These are phyloP conservation scores for Coregonus suidteri DNA, from an alignment of 2,797 vertebrate genomes.

Conservation along the genomic window DNA sequence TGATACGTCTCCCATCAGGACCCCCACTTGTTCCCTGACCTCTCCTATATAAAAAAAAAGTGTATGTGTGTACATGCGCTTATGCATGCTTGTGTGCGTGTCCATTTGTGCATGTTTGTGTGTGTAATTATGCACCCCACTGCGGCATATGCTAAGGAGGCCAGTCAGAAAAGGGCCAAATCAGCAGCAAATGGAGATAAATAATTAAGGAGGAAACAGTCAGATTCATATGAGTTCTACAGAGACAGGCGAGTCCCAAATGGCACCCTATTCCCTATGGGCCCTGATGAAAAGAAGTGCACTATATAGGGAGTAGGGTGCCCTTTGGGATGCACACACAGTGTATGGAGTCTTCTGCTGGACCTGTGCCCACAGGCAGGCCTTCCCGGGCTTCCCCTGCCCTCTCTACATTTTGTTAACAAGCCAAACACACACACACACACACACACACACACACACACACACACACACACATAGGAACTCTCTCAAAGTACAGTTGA, in stretches of 20 bases:
- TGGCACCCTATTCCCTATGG: not conserved
- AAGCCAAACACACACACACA: constrained; percentile 6
- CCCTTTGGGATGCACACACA: too few species aligned
- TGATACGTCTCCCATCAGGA: too few species aligned
- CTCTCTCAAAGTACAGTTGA: constrained; percentile 32
- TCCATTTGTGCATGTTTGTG: too few species aligned
- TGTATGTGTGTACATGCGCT: too few species aligned
- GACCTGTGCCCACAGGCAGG: too few species aligned
- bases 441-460: not conserved
- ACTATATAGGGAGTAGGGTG: too few species aligned
- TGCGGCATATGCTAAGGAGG: constrained; percentile 46
- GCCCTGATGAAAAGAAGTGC: too few species aligned
- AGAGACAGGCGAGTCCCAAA: not conserved
- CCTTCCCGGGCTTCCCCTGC: too few species aligned
- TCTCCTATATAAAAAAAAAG: too few species aligned
- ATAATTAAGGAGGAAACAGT: constrained; percentile 56
- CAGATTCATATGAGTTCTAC: constrained; percentile 40
- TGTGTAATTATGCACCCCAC: constrained; percentile 2
- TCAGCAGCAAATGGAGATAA: constrained; percentile 59
- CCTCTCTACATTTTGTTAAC: too few species aligned
- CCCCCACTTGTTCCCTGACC: too few species aligned
- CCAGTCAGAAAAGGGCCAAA: constrained; percentile 49
- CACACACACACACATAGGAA: not conserved
- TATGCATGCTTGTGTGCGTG: not conserved
- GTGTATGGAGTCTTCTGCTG: not conserved